Evolutionary conservation across 2,888 invertebrate genomes (phyloP).

Genomic region (Lysandra bellargus): DNA sequence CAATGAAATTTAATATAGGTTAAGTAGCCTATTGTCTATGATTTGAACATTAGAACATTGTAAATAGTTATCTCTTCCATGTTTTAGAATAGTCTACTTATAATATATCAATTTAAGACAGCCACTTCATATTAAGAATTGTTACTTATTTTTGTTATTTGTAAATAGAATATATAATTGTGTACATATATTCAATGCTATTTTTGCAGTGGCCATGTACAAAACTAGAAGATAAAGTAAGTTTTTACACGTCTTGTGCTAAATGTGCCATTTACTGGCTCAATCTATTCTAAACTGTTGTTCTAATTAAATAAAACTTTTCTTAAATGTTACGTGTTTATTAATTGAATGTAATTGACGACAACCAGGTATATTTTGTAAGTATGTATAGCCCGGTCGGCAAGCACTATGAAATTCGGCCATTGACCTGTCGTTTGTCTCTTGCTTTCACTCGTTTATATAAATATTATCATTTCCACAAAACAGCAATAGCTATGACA

Average conservation of each 20-base stretch:
- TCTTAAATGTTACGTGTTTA: background rate
- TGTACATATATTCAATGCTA: conserved; percentile 43
- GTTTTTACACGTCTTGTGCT: conserved; percentile 66
- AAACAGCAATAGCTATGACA: no score
- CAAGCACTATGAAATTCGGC: no score
- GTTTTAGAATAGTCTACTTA: conserved; percentile 10
- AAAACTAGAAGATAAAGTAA: conserved; percentile 58
- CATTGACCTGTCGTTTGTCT: no score
- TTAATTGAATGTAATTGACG: background rate
- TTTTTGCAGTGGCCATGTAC: conserved; percentile 57
- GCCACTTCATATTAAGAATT: conserved; percentile 34
- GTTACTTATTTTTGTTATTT: conserved; percentile 50
- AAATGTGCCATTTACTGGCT: conserved; percentile 69
- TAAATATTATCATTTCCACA: no score
- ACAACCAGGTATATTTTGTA: no score
- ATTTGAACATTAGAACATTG: conserved; percentile 2
- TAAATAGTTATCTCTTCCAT: conserved; percentile 23
- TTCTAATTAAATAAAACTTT: conserved; percentile 29
- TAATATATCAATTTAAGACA: conserved; percentile 27
- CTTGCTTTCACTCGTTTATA: no score
- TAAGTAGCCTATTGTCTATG: background rate
- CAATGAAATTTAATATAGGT: no score
- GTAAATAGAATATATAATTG: conserved; percentile 48
- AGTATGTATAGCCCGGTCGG: no score
- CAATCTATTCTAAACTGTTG: conserved; percentile 62